Conservation (phyloP, 1,140 invertebrate genomes). For the Lysiphlebus fabarum region DNA sequence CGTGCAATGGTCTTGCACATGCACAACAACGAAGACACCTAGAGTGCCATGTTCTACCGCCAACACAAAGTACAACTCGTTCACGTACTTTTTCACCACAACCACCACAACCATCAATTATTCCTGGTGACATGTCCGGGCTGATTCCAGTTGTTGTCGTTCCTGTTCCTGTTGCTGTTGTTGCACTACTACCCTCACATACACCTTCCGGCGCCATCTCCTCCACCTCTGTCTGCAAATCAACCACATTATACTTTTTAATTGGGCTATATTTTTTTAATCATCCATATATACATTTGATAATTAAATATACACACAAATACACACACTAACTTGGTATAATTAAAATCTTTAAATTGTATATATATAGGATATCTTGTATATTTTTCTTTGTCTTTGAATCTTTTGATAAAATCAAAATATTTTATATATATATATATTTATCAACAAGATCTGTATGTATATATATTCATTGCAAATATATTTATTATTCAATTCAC, state of each 20-base stretch:
- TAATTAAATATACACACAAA: no score
- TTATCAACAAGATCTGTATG: no score
- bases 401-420: no score
- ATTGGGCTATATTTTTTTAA: no score
- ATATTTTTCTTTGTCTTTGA: no score
- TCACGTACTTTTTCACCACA: conserved; percentile 51
- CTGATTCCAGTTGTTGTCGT: conserved; percentile 25
- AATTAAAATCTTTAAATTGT: no score
- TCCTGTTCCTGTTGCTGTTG: conserved; percentile 20
- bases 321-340: no score
- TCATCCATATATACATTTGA: no score
- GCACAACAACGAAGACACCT: conserved; percentile 51
- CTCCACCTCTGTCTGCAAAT: conserved; percentile 27
- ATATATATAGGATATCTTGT: no score
- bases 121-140: conserved; percentile 25
- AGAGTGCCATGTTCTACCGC: conserved; percentile 51
- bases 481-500: no score
- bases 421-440: no score
- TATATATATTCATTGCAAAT: no score
- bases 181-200: conserved; percentile 22
- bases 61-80: conserved; percentile 50
- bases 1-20: conserved; percentile 48
- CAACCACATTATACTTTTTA: neutral
- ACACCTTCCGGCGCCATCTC: conserved; percentile 25
- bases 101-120: conserved; percentile 45